Conservation (phyloP, 2,888 invertebrate genomes). For the Volucella inflata region DNA sequence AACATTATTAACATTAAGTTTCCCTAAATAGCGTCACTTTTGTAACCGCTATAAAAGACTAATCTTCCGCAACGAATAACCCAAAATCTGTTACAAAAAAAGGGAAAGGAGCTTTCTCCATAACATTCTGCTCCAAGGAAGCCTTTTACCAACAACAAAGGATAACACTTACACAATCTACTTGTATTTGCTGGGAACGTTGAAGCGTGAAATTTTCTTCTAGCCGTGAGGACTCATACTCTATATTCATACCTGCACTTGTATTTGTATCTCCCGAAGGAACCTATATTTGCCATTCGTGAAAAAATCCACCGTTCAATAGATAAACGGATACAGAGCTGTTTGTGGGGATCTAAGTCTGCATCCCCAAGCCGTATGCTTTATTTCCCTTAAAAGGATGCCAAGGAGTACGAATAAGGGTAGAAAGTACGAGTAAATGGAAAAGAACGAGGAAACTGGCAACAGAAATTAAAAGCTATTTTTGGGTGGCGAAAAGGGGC, state of each 20-base stretch:
- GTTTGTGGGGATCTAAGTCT: conserved; percentile 1
- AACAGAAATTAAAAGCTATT: conserved; percentile 64
- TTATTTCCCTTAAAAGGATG: conserved; percentile 23
- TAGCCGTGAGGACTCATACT: conserved; percentile 15
- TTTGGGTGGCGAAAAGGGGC: neutral
- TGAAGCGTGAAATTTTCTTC: conserved; percentile 67
- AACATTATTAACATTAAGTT: conserved; percentile 43
- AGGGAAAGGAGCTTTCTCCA: conserved; percentile 9
- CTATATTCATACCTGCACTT: conserved; percentile 2
- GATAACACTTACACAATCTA: conserved; percentile 47
- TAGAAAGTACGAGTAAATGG: neutral
- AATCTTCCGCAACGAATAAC: conserved; percentile 71
- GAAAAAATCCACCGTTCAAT: conserved; percentile 59
- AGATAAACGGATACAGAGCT: conserved; percentile 34
- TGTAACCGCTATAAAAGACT: conserved; percentile 66
- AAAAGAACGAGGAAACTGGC: conserved; percentile 28
- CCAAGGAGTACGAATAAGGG: neutral
- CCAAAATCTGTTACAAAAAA: conserved; percentile 23
- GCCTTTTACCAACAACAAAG: conserved; percentile 20
- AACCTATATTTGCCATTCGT: conserved; percentile 60
- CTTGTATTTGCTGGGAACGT: conserved; percentile 59
- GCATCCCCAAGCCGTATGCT: conserved; percentile 3
- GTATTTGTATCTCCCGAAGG: conserved; percentile 28
- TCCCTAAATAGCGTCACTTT: conserved; percentile 55
- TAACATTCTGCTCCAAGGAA: conserved; percentile 13